These are phyloP conservation scores for Ibycter americanus DNA, from an alignment of 2,797 vertebrate species.

Conservation along the genomic window DNA sequence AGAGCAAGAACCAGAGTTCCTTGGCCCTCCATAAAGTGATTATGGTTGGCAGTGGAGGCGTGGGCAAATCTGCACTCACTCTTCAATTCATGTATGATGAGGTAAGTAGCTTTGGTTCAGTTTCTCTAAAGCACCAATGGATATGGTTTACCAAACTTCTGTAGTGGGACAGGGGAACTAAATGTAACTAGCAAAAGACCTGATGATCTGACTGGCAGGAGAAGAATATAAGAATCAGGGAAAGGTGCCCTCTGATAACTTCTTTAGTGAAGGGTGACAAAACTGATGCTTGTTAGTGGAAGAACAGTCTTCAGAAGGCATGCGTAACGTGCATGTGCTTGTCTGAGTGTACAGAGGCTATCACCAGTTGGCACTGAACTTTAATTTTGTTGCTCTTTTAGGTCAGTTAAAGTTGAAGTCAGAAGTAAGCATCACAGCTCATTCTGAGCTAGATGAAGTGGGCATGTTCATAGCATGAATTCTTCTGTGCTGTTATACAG, in stretches of 20 bases:
- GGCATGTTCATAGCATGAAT: neutral
- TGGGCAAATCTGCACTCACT: conserved; percentile 95
- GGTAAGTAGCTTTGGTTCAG: conserved; percentile 69
- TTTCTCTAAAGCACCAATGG: neutral
- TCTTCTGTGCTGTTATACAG: neutral
- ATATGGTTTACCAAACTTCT: neutral
- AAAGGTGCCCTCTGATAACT: neutral
- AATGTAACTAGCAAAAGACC: neutral
- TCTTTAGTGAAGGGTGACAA: neutral
- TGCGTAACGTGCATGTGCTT: neutral
- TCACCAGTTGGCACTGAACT: neutral
- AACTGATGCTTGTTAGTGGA: neutral
- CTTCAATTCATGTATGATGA: conserved; percentile 98
- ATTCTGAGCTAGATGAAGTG: neutral
- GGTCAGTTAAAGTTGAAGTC: neutral
- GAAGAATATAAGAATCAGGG: neutral
- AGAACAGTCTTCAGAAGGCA: neutral
- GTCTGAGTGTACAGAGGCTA: neutral
- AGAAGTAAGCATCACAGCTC: neutral
- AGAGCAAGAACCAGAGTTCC: conserved; percentile 90
- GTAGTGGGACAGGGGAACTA: neutral
- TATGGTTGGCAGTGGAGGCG: conserved; percentile 97
- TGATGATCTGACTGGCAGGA: neutral
- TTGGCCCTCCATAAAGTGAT: conserved; percentile 93
- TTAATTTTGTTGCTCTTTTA: neutral